Evolutionary conservation across 2,888 invertebrate genomes (phyloP).

Genomic region (Pasiphila rectangulata): DNA sequence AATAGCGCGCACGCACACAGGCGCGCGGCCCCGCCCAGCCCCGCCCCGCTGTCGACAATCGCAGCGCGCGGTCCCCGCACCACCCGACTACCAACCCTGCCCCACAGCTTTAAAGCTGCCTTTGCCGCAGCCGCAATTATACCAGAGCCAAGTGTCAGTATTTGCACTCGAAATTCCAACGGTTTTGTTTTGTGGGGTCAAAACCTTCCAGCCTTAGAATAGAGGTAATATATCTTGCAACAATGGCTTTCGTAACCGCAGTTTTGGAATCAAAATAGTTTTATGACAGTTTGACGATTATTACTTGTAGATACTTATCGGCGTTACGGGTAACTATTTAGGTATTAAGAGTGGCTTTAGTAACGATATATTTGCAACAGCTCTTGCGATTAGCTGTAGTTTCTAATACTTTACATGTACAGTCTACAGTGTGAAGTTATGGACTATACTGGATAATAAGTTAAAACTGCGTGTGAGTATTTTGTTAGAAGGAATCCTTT

Average conservation of each 20-base stretch:
- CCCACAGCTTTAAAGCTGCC: constrained; percentile 1
- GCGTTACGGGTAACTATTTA: constrained; percentile 4
- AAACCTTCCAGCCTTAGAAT: constrained; percentile 23
- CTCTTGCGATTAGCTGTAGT: not conserved
- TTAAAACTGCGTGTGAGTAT: no score
- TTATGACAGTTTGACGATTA: constrained; percentile 20
- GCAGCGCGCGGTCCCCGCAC: constrained; percentile 24
- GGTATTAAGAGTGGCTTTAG: not conserved
- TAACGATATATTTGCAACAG: not conserved
- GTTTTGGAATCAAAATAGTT: constrained; percentile 22
- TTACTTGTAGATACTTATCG: constrained; percentile 21
- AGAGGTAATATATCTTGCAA: constrained; percentile 20
- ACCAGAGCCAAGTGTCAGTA: constrained; percentile 22
- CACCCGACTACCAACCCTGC: constrained; percentile 15
- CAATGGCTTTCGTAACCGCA: constrained; percentile 22
- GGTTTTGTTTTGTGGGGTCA: constrained; percentile 33
- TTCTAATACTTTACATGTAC: not conserved
- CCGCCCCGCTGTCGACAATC: constrained; percentile 59
- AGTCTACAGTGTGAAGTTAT: no score
- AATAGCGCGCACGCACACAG: constrained; percentile 22
- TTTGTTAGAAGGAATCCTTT: no score
- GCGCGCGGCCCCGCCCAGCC: constrained; percentile 62
- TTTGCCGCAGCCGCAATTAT: constrained; percentile 1
- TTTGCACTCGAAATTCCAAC: constrained; percentile 33
- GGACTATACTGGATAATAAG: no score